Base-by-base conservation (phyloP, 2,888 invertebrate species). In the Caenorhabditis sinica region DNA sequence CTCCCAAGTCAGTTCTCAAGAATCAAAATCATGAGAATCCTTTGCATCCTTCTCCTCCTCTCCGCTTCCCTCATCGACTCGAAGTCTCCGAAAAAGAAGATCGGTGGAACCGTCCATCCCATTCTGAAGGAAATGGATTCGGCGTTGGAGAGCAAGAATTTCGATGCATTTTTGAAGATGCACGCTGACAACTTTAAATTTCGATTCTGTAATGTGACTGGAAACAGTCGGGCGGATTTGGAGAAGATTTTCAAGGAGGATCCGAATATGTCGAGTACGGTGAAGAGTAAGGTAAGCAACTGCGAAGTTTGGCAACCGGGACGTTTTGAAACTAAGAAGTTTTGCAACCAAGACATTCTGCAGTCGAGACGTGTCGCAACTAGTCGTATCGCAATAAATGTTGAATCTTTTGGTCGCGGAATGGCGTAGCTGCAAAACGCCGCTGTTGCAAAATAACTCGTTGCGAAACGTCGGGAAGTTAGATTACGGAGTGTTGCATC, bases 271-370 rank as follows among this genome's bases (percentile, higher is more conserved):
- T 61, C 60, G 13, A 33, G 15, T 9, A n/a, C 36, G 9, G 15
- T 20, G 36, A 61, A 61, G 20, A 61, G 60, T n/a, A 61, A 61
- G 33, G 60, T 61, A 20, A 20, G 53, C n/a, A n/a, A n/a, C n/a
- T n/a, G n/a, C n/a, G n/a, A n/a, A n/a, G n/a, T n/a, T n/a, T n/a
- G n/a, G n/a, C n/a, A n/a, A n/a, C n/a, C n/a, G n/a, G n/a, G n/a
- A n/a, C n/a, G n/a, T n/a, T n/a, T n/a, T n/a, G n/a, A n/a, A n/a
- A n/a, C n/a, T n/a, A n/a, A n/a, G n/a, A n/a, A n/a, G n/a, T n/a
- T n/a, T n/a, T n/a, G n/a, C n/a, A n/a, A n/a, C n/a, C n/a, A n/a
- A n/a, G n/a, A n/a, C n/a, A n/a, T n/a, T n/a, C n/a, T n/a, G n/a
- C n/a, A n/a, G n/a, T n/a, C n/a, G n/a, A n/a, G n/a, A n/a, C n/a